Conservation (phyloP, 2,797 vertebrate species). For the Takifugu rubripes region DNA sequence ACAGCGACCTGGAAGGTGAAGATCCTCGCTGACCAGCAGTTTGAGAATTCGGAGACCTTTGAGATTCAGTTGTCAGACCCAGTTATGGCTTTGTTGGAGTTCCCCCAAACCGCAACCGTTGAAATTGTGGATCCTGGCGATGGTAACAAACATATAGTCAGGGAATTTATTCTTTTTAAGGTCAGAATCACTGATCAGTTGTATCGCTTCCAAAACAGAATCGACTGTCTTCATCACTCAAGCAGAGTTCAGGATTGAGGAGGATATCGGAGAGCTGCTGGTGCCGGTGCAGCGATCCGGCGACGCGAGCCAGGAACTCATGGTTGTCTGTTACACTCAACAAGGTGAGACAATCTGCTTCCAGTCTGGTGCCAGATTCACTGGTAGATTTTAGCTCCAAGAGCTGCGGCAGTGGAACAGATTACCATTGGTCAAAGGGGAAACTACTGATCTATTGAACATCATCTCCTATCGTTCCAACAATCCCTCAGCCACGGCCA, state of each 20-base stretch:
- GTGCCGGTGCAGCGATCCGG: constrained; percentile 81
- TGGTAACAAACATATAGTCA: constrained; percentile 62
- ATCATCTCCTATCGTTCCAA: neutral
- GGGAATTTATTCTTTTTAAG: neutral
- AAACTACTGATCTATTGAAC: neutral
- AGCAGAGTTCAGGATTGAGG: constrained; percentile 81
- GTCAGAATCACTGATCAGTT: neutral
- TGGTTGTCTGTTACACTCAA: constrained; percentile 83
- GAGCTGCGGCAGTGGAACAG: too few relatives aligned
- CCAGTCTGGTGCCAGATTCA: neutral
- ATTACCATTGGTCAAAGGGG: too few relatives aligned
- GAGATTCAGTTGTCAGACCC: constrained; percentile 84
- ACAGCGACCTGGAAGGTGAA: constrained; percentile 82
- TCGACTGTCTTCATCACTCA: constrained; percentile 85
- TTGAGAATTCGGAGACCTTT: constrained; percentile 85
- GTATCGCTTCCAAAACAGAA: constrained; percentile 67
- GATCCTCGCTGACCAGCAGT: constrained; percentile 83
- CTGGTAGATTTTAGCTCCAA: too few relatives aligned
- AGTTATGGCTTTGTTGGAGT: constrained; percentile 84
- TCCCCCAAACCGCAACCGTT: constrained; percentile 74
- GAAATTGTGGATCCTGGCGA: constrained; percentile 88
- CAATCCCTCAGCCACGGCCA: constrained; percentile 74
- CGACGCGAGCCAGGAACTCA: constrained; percentile 83
- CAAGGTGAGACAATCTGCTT: constrained; percentile 70
- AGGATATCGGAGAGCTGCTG: constrained; percentile 82